These are phyloP conservation scores for Hirtodrosophila alboralis DNA, from an alignment of 2,888 invertebrate genomes.

Conservation along the genomic window DNA sequence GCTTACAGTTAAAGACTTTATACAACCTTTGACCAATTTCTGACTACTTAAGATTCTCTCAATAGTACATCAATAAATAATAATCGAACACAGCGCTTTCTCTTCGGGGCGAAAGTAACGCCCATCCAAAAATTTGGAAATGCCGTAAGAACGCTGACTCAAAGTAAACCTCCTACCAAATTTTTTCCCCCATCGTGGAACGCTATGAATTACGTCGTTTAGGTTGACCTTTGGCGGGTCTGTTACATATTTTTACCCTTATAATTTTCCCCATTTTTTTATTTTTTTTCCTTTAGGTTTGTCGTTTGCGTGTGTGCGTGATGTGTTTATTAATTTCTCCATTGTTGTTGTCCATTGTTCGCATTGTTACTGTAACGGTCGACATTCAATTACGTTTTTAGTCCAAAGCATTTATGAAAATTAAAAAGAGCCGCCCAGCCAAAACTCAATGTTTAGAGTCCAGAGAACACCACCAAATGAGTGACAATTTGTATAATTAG, in stretches of 20 bases:
- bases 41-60: constrained; percentile 9
- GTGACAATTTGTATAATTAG: constrained; percentile 73
- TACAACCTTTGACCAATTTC: constrained; percentile 25
- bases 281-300: constrained; percentile 6
- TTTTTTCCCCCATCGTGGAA: constrained; percentile 15
- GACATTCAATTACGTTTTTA: constrained; percentile 68
- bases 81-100: constrained; percentile 36
- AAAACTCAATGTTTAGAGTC: too few species aligned
- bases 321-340: constrained; percentile 67
- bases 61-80: constrained; percentile 54
- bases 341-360: constrained; percentile 33
- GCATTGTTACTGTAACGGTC: constrained; percentile 30
- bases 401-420: constrained; percentile 68
- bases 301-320: constrained; percentile 66
- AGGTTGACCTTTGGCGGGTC: constrained; percentile 62
- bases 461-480: constrained; percentile 42
- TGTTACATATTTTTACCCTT: constrained; percentile 60
- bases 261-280: constrained; percentile 31
- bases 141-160: constrained; percentile 14
- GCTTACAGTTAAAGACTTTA: constrained; percentile 3
- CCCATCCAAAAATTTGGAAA: constrained; percentile 12
- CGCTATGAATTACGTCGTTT: constrained; percentile 61
- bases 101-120: constrained; percentile 13
- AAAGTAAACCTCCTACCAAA: constrained; percentile 17
- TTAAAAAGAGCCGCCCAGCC: constrained; percentile 50